Base-by-base conservation (phyloP, 2,113 vertebrate species). In the Caloenas nicobarica region DNA sequence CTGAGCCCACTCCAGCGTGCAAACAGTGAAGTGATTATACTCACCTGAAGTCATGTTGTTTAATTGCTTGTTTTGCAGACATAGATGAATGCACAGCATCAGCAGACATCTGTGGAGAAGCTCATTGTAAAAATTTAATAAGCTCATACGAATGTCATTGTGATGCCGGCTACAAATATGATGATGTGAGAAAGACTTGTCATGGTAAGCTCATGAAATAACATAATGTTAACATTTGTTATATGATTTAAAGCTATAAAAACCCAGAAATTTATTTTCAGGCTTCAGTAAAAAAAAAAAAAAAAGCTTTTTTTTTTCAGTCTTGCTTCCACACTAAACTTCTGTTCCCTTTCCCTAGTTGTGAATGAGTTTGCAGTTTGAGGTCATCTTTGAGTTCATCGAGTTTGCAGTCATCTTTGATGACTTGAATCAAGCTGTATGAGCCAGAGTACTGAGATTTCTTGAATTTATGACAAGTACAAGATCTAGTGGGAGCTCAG, bases 71-170 rank as follows among this genome's bases (percentile, higher is more conserved):
- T 96, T 85, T 98, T 98, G 79, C 98, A 99, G 99, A 99, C 86
- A 93, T 99, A 76, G 90, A 99, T 7, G 99, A 99, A 97, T 99
- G 99, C 50, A 36, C 18, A 10, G 89, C 94, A 94, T 78, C 98
- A 89, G 17, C 88, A 5, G 91, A 62, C 10, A 97, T 99, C 86
- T 99, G 99, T 64, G 99, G 99, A 91, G 98, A 98, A 28, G 99
- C 99, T 1, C 97, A 7, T 0, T 99, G 99, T 96, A 95, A 95
- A 93, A 99, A 99, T 95, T 95, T 98, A 29, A 65, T 97, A 1
- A 99, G 99, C 66, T 97, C 98, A 9, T 99, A 99, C 2, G 94
- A 98, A 33, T 99, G 99, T 91, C 71, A 98, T 79, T 99, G 99
- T 5, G 98, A 99, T 7, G 36, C 85, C 5, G 99, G 99, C 66